Percentiles rank a stretch among this genome's conserved stretches.
phyloP scores from a whole-genome alignment of 2,888 invertebrate species.

The Oscheius sp. region DNA sequence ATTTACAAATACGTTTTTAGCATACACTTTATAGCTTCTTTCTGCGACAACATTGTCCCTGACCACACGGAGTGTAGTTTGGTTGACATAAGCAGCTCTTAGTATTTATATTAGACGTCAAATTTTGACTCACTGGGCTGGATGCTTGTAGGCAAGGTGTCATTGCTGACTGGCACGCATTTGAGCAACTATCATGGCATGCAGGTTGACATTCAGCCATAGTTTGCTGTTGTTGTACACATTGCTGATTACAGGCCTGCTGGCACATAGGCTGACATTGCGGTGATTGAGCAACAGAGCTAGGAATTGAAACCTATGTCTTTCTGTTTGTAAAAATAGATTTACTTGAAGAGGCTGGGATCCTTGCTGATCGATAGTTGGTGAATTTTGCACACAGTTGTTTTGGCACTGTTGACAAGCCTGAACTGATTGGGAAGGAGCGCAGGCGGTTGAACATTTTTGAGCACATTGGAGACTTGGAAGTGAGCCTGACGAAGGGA shows the following conservation, averaged over 20 bases:
- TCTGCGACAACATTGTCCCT: conserved; percentile 43
- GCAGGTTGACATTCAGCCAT: conserved; percentile 44
- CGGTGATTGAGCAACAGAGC: conserved; percentile 42
- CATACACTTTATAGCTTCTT: no score
- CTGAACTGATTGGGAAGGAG: conserved; percentile 6
- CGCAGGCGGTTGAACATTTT: conserved; percentile 35
- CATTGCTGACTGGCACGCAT: conserved; percentile 27
- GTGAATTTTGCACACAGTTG: conserved; percentile 24
- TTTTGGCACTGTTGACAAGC: conserved; percentile 37
- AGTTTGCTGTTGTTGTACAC: conserved; percentile 48
- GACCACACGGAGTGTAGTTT: conserved; percentile 48
- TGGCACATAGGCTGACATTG: conserved; percentile 53
- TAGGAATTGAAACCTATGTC: conserved; percentile 38
- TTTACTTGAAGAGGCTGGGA: no score
- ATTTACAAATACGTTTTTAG: no score
- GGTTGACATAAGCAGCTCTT: conserved; percentile 20
- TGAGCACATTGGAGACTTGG: conserved; percentile 18
- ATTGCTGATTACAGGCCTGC: conserved; percentile 47
- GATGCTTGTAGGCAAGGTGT: conserved; percentile 35
- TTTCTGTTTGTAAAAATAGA: neutral
- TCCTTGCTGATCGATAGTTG: no score
- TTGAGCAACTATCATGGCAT: conserved; percentile 45
- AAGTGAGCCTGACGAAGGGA: neutral
- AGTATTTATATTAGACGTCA: neutral
- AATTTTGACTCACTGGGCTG: neutral